Base-by-base conservation (phyloP, 2,113 vertebrate genomes). In the Sturnira hondurensis region DNA sequence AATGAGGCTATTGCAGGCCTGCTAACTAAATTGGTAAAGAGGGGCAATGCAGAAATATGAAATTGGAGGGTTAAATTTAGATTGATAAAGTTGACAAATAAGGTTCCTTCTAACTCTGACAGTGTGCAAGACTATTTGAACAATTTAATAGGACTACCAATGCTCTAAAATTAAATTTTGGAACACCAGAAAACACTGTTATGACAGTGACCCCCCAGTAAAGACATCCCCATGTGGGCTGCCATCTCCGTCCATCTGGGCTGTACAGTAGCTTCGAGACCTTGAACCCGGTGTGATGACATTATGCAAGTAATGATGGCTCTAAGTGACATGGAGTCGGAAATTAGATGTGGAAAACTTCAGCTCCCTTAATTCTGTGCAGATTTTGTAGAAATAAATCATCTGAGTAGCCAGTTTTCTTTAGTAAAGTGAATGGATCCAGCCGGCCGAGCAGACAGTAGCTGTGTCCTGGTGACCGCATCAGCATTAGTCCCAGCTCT, bases 361-460 rank as follows among this genome's bases (percentile, higher is more conserved):
- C 63, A 84, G 63, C 67, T 77, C 52, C 31, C 58, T 86, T 84
- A 81, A 82, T 95, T 81, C 86, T 77, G 16, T 87, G 54, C 45
- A 67, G 15, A 73, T 73, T 90, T 93, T 76, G 80, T 71, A 80
- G 74, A 83, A 95, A 50, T 36, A 77, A 92, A 91, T 95, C 70
- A 63, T 84, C 80, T 82, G 36, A 47, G 20, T 68, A 33, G 45
- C 38, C 67, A 33, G 0, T 84, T 86, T 88, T 93, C 82, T 89
- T 63, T 76, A 61, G 8, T 68, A 3, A 26, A 26, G 41, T 50
- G 28, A 77, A 19, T 67, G 74, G 56, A 31, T 43, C 36, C 26
- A 81, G n/a, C 83, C 28, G 45, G 81, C 71, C 43, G 22, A 63
- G 43, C 80, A 67, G 45, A 71, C 50, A 38, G 31, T 36, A n/a